These are phyloP conservation scores for Araneus ventricosus DNA, from an alignment of 1,140 invertebrate genomes.

Conservation along the genomic window DNA sequence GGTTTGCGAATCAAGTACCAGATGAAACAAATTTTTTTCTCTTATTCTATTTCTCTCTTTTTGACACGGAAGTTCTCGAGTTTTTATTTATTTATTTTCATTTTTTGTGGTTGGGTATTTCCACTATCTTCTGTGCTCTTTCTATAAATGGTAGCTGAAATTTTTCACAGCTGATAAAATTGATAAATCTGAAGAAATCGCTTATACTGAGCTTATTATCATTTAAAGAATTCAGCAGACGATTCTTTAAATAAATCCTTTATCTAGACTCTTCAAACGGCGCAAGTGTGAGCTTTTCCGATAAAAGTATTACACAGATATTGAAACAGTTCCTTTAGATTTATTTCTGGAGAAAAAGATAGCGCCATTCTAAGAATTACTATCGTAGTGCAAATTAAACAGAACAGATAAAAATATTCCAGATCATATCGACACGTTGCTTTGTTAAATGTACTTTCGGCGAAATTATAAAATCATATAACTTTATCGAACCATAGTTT, in stretches of 20 bases:
- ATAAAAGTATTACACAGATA: background rate
- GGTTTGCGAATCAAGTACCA: background rate
- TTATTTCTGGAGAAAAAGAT: too few species aligned
- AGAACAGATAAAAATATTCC: too few species aligned
- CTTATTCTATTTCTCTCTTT: background rate
- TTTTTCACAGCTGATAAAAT: background rate
- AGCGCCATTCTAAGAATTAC: too few species aligned
- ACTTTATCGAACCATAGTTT: too few species aligned
- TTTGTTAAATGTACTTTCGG: too few species aligned
- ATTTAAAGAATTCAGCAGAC: background rate
- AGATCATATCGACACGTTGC: too few species aligned
- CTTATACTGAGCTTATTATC: background rate
- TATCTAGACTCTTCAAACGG: background rate
- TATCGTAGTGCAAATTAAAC: too few species aligned
- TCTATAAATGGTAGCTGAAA: background rate
- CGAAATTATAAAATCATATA: too few species aligned
- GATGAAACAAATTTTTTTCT: background rate
- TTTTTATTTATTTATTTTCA: background rate
- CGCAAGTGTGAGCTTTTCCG: background rate
- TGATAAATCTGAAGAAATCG: background rate
- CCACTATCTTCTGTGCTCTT: background rate
- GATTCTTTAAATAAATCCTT: background rate
- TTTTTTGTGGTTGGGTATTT: background rate
- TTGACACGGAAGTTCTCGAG: background rate
- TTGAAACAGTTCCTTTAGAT: background rate